Conservation (phyloP, 2,888 invertebrate genomes). For the Caradrina clavipalpis region DNA sequence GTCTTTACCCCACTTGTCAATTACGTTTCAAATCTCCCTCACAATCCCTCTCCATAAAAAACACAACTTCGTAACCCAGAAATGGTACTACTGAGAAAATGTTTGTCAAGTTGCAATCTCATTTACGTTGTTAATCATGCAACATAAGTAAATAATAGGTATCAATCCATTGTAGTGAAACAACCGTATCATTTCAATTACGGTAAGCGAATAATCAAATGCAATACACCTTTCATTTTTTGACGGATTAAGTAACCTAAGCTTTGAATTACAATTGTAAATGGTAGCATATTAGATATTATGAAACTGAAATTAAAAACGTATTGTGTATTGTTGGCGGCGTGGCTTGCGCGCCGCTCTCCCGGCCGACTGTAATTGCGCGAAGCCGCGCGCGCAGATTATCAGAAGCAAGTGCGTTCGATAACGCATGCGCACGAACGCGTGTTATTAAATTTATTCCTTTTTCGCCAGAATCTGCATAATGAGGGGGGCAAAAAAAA, state of each 20-base stretch:
- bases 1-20: slow-evolving; percentile 53
- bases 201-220: slow-evolving; percentile 75
- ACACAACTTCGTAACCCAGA: slow-evolving; percentile 47
- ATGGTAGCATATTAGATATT: slow-evolving; percentile 74
- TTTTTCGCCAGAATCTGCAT: slow-evolving; percentile 90
- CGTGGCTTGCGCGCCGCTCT: slow-evolving; percentile 58
- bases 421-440: slow-evolving; percentile 90
- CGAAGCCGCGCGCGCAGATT: slow-evolving; percentile 86
- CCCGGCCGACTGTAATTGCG: slow-evolving; percentile 81
- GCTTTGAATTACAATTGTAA: slow-evolving; percentile 69
- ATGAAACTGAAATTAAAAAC: slow-evolving; percentile 81
- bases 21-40: slow-evolving; percentile 29
- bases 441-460: slow-evolving; percentile 91
- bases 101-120: slow-evolving; percentile 69
- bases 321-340: slow-evolving; percentile 63
- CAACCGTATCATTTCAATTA: slow-evolving; percentile 86
- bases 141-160: slow-evolving; percentile 73
- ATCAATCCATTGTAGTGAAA: slow-evolving; percentile 77
- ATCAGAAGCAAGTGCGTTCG: slow-evolving; percentile 90
- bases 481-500: slow-evolving; percentile 89
- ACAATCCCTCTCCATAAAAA: slow-evolving; percentile 35
- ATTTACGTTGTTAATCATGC: slow-evolving; percentile 72
- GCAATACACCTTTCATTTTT: slow-evolving; percentile 79
- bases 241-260: slow-evolving; percentile 85
- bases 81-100: slow-evolving; percentile 62